Base-by-base conservation (phyloP, 2,888 invertebrate genomes). In the Cartodere bifasciata region DNA sequence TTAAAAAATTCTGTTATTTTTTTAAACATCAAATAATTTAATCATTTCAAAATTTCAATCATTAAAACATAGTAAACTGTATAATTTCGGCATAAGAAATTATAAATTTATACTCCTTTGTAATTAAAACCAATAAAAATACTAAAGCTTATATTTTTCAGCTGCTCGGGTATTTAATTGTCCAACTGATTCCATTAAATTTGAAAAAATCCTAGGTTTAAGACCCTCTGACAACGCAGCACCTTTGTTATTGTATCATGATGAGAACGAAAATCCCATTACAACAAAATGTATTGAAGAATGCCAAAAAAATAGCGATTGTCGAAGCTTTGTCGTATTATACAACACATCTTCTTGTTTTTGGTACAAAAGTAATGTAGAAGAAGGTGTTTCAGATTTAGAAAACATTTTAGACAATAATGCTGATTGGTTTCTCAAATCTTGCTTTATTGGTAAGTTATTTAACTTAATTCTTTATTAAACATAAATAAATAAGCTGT, bases 401-500 rank as follows among this genome's bases (percentile, higher is more conserved):
- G 53, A 59, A 20, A 50, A 54, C 12, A 47, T 54, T 11, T 54
- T 64, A 3, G 72, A 75, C 44, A 65, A 67, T 24, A 68, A 70
- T 42, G 65, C 65, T 3, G 72, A 69, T 4, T 78, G 72, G 60
- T 81, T 75, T 48, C 68, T 68, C 42, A 75, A 75, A 57, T 65
- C 68, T 27, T 80, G 79, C 47, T 50, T 75, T 38, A 58, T 64
- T 55, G 64, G 72, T 72, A 54, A 51, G 5, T n/a, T n/a, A n/a
- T n/a, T n/a, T n/a, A 20, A 7, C 9, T 20, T 20, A 20, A 20
- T 7, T 9, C 9, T 20, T 20, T 20, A 9, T 20, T 17, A 17
- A 7, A 17, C 9, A 17, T 17, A 17, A 7, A 17, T 17, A 17
- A 7, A 17, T 17, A 17, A 17, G 6, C 6, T n/a, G 4, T 15